Evolutionary conservation across 2,113 vertebrate species (phyloP), one percentile per base, ranked within the genome.

Genomic region (Ceyx cyanopectus): DNA sequence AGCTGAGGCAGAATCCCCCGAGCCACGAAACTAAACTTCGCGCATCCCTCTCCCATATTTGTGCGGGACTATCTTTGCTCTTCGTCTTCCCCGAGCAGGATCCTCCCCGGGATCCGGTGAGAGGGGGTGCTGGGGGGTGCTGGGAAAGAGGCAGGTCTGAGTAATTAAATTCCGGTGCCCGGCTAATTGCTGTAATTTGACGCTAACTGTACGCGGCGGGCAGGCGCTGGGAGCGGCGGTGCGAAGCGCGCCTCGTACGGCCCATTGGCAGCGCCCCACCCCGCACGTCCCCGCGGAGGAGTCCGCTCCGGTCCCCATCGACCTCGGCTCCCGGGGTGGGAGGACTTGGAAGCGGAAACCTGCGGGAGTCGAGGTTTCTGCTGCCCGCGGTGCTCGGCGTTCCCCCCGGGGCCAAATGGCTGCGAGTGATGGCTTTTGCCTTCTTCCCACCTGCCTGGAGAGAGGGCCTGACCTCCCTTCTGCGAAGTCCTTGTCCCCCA

Each of bases 121-220:
- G n/a, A 34, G 51, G 20, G 40, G 34, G 34, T 26, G 41, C 16
- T 8, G n/a, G 34, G 34, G 51, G 20, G 34, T 10, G 37, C 37
- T 37, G 32, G 40, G 54, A 21, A 88, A 70, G 69, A 30, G 92
- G 82, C 57, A 84, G 81, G 53, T 40, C 78, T 23, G 65, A 29
- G 30, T 81, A 92, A 83, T 90, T 84, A 93, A 95, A 93, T 91
- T 81, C 78, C 85, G 76, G 80, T 93, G 81, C 87, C 87, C 57
- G 67, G 82, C 83, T 93, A 95, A 96, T 94, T 91, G 88, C 53
- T 81, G 96, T 94, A 96, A 94, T 95, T 93, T 89, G 95, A 95
- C 79, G 66, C 92, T 79, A 92, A 89, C 85, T 84, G 90, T 91
- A 95, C 93, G 77, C 75, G 4, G 79, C 91, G 56, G 89, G 72